Conservation (phyloP, 2,113 vertebrate species). For the Peromyscus maniculatus region DNA sequence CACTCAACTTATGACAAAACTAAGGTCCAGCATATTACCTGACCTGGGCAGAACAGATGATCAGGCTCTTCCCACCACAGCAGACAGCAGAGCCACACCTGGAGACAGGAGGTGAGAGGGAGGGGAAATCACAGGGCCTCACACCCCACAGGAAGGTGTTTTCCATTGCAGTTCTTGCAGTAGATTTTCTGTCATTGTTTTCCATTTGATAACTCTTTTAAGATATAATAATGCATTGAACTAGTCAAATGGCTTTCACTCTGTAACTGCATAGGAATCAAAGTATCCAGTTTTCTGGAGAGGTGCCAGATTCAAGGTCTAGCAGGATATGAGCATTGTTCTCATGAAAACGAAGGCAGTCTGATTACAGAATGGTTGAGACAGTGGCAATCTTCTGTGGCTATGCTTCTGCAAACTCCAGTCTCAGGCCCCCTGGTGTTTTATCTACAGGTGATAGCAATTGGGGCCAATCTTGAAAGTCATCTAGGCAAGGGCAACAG, state of each 20-base stretch:
- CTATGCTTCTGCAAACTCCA: not conserved
- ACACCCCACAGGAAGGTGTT: not conserved
- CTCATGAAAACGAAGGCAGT: not conserved
- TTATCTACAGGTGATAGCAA: not conserved
- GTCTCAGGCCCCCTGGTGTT: not conserved
- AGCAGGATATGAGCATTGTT: not conserved
- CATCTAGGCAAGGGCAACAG: not conserved
- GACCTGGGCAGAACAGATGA: not conserved
- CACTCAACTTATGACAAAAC: not conserved
- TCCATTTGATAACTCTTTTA: not conserved
- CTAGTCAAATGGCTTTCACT: not conserved
- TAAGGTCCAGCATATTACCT: not conserved
- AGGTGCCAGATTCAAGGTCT: no score
- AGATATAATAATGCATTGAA: not conserved
- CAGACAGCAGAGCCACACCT: not conserved
- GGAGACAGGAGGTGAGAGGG: not conserved
- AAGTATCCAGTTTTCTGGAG: not conserved
- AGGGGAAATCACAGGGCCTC: no score
- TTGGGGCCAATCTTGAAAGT: not conserved
- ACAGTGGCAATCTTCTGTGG: not conserved
- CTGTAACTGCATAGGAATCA: not conserved
- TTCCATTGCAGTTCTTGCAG: not conserved
- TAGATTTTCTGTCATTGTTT: not conserved
- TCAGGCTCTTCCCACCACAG: not conserved
- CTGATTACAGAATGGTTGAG: not conserved